Evolutionary conservation across 2,797 vertebrate genomes (phyloP), one percentile per base, ranked within the genome.

Genomic region (Gastrophryne carolinensis): DNA sequence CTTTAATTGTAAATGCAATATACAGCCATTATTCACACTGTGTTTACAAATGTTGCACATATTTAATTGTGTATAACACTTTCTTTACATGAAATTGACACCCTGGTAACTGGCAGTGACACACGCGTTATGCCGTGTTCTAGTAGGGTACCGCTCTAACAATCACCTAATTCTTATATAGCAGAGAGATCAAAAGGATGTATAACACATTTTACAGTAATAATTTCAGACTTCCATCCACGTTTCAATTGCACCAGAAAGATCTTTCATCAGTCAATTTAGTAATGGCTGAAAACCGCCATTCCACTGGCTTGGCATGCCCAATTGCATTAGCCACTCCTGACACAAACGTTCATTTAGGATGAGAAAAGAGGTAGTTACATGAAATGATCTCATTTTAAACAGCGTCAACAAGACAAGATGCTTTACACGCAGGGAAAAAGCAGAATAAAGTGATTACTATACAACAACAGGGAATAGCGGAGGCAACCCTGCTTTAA

Each of bases 311-410:
- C 50, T 78, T 78, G 61, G 68, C 75, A 71, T 72, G 75, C 68
- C 61, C 75, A 78, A 78, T 78, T 78, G 75, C 68, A 72, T 78
- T 78, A 78, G 75, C 68, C 75, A 78, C 68, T 78, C 72, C 75
- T 78, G 75, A 78, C 75, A 78, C 67, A 72, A 72, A 61, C 37
- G 61, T 66, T 78, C 68, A 72, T 78, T 78, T 78, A 78, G 61
- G 29, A 78, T 66, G 75, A 72, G 68, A 78, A 66, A 78, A 66
- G 61, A 78, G 75, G 74, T 67, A 72, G 68, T 78, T 72, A 78
- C 61, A 72, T 72, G 52, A 66, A 78, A 72, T 78, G 60, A 78
- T 78, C 75, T 72, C 64, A 72, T 78, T 78, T 78, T 72, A 78
- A 64, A 57, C 75, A 72, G 67, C 71, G 29, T 78, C 67, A 64